Percentiles rank a stretch among this genome's conserved stretches.
phyloP scores from a whole-genome alignment of 2,113 vertebrate species.

The Syrmaticus mikado region DNA sequence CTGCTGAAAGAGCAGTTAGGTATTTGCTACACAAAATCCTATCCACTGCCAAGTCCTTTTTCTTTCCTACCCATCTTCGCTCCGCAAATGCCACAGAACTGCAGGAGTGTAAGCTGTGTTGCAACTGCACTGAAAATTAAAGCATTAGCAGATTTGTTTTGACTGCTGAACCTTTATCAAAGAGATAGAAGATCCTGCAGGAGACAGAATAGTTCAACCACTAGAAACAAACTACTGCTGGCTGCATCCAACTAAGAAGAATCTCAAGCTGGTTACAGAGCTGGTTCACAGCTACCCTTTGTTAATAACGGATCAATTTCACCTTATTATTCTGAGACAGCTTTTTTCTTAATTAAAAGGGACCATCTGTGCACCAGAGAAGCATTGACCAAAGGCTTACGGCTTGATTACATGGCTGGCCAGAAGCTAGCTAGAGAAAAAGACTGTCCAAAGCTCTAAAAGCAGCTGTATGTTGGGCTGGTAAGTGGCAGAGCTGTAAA shows the following conservation, averaged over 20 bases:
- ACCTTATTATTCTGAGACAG: not conserved
- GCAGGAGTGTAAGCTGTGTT: not conserved
- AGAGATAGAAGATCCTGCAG: not conserved
- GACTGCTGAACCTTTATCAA: not conserved
- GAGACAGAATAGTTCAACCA: not conserved
- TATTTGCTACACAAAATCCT: not conserved
- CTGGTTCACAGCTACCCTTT: not conserved
- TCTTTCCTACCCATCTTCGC: not conserved
- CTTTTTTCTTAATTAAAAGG: not conserved
- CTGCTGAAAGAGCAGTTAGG: not conserved
- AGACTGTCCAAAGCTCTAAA: not conserved
- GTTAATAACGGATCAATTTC: not conserved
- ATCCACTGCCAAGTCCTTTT: rapidly evolving
- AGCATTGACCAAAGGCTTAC: not conserved
- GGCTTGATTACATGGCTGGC: not conserved
- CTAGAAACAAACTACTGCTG: not conserved
- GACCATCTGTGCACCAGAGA: not conserved
- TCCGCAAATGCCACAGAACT: not conserved
- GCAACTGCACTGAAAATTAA: not conserved
- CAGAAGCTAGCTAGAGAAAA: not conserved
- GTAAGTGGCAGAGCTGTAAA: not conserved
- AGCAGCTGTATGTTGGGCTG: not conserved
- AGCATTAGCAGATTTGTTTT: not conserved
- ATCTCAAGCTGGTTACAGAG: not conserved
- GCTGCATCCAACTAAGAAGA: too few relatives aligned